Base-by-base conservation (phyloP, 2,888 invertebrate species). In the Drosophila maculinotata region DNA sequence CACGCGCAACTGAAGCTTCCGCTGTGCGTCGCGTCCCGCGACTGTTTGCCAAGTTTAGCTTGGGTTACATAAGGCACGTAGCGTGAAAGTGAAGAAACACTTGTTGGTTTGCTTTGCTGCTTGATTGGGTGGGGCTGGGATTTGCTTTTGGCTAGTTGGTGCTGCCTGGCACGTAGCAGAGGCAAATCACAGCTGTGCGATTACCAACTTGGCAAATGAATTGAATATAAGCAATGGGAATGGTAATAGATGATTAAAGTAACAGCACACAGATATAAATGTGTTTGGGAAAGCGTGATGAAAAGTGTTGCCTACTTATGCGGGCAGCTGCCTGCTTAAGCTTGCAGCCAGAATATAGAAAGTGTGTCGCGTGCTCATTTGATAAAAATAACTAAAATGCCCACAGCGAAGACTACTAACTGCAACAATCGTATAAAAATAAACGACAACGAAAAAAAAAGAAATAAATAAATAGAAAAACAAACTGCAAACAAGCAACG, bases 31-130 rank as follows among this genome's bases (percentile, higher is more conserved):
- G n/a, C 15, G 4, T 8, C 17, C 33, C 12, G 12, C 8, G 36
- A 15, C 10, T 53, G 26, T 15, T 47, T 33, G 33, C 39, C 26
- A 52, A 52, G 25, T 49, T 56, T 56, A 26, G 10, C 17, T 28
- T n/a, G 35, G 41, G 30, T 75, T 84, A 64, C 58, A 42, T 68
- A 69, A 66, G 67, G 76, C 85, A 84, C 81, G 81, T 78, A 78
- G 63, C 52, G 56, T 14, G 10, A 62, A 45, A 49, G 49, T 31
- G 65, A 49, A 57, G 62, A 79, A 82, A 82, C 87, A 87, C 84
- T 84, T 81, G 78, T 80, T 77, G 86, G 83, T 44, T 71, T 26
- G 20, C 17, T 8, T 28, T n/a, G 20, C 14, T 12, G 28, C 5
- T 20, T 17, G 67, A 30, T 51, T 63, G 38, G 31, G 12, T 54